phyloP scores from a whole-genome alignment of 2,113 vertebrate genomes.

The Cyphomyrus discorhynchus region DNA sequence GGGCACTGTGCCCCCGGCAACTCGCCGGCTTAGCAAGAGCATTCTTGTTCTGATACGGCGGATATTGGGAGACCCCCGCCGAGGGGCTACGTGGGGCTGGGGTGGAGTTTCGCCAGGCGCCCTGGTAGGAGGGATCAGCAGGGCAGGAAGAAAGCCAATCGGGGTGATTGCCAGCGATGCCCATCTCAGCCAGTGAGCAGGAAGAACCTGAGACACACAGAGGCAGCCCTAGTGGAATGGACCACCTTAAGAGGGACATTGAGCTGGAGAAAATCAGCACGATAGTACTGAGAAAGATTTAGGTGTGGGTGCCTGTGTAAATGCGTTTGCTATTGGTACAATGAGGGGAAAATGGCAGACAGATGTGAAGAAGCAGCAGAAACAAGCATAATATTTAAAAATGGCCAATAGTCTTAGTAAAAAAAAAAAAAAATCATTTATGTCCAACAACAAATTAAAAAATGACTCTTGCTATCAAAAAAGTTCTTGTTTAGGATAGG shows the following conservation, averaged over 20 bases:
- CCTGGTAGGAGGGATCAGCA: not conserved
- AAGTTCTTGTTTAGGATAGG: not conserved
- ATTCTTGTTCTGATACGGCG: not conserved
- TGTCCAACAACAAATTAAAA: not conserved
- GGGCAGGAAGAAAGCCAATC: not conserved
- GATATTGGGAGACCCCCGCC: not conserved
- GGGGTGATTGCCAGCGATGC: not conserved
- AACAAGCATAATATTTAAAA: not conserved
- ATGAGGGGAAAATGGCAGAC: not conserved
- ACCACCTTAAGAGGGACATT: not conserved
- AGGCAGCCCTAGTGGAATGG: not conserved
- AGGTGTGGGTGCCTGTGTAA: not conserved
- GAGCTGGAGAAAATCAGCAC: not conserved
- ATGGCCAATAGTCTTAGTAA: not conserved
- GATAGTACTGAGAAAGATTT: not conserved
- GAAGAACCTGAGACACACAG: not conserved
- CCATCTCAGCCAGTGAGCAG: not conserved
- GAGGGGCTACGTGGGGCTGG: not conserved
- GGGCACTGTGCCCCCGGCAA: not conserved
- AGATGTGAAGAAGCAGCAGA: not conserved
- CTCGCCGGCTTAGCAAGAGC: not conserved
- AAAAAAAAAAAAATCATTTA: not conserved
- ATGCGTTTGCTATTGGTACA: not conserved
- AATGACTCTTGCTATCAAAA: not conserved
- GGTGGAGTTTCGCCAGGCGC: not conserved